Percentiles rank a stretch among this genome's conserved stretches.
These are phyloP conservation scores for Eurois occulta DNA, from an alignment of 2,888 invertebrate species.

Conservation along the genomic window DNA sequence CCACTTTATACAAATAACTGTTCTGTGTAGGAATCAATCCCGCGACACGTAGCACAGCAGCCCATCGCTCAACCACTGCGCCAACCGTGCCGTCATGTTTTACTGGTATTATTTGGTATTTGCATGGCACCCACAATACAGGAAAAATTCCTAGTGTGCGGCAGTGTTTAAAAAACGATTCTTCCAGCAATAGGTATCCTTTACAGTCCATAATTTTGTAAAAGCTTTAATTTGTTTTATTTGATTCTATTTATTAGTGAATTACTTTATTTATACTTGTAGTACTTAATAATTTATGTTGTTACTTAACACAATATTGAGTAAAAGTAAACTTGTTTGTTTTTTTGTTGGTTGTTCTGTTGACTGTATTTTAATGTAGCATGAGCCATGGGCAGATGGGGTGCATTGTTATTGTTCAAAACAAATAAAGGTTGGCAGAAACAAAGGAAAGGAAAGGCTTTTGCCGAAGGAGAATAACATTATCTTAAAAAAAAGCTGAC, in stretches of 20 bases:
- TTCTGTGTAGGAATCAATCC: background rate
- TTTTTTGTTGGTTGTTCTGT: conserved; percentile 4
- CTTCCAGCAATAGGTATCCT: background rate
- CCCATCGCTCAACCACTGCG: too few species aligned
- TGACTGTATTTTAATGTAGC: conserved; percentile 33
- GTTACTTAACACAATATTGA: background rate
- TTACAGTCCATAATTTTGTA: background rate
- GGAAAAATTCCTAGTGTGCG: background rate
- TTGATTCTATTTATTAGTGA: background rate
- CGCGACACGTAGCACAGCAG: too few species aligned
- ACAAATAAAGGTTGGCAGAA: conserved; percentile 16
- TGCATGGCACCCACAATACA: background rate
- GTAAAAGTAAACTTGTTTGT: background rate
- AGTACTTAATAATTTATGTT: background rate
- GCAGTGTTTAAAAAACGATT: background rate
- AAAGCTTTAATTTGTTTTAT: background rate
- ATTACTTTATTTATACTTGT: too few species aligned
- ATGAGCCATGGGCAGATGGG: background rate
- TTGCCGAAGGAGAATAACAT: background rate
- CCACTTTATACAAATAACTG: background rate
- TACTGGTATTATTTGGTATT: background rate
- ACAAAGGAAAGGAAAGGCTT: too few species aligned
- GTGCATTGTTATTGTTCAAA: conserved; percentile 29
- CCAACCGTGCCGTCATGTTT: background rate
- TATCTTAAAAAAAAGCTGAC: background rate